Percentiles rank a stretch among this genome's conserved stretches.
phyloP scores from a whole-genome alignment of 2,888 invertebrate species.

The Perithous albicinctus region DNA sequence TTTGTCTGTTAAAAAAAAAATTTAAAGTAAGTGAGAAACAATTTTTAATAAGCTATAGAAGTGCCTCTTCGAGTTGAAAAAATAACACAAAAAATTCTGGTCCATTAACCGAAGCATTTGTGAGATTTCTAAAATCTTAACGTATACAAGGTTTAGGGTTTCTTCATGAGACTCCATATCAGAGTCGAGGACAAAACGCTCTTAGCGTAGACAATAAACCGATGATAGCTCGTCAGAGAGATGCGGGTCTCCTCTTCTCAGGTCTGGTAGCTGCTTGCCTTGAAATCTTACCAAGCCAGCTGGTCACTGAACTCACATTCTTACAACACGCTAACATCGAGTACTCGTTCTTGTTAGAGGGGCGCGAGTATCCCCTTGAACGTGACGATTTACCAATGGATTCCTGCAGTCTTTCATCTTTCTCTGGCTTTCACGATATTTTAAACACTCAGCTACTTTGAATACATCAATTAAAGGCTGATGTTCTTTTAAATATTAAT shows the following conservation, averaged over 20 bases:
- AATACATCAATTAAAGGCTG: background rate
- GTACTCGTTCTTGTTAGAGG: conserved; percentile 39
- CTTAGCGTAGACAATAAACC: conserved; percentile 32
- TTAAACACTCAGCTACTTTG: background rate
- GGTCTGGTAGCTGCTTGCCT: conserved; percentile 77
- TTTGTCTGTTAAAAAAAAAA: too few relatives aligned
- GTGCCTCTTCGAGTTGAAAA: too few relatives aligned
- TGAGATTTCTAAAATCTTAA: background rate
- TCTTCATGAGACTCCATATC: background rate
- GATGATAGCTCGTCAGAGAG: conserved; percentile 45
- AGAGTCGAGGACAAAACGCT: background rate
- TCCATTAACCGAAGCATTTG: background rate
- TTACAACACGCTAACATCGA: conserved; percentile 62
- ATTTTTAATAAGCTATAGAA: too few relatives aligned
- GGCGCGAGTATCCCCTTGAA: conserved; percentile 29
- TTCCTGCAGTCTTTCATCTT: background rate
- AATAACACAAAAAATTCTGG: too few relatives aligned
- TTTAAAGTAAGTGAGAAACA: too few relatives aligned
- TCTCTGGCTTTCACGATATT: background rate
- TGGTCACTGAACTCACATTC: conserved; percentile 81
- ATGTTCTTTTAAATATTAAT: background rate
- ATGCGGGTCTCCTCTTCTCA: conserved; percentile 43
- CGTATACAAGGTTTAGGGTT: background rate
- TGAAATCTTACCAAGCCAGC: conserved; percentile 74
- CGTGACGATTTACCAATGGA: conserved; percentile 7